Base-by-base conservation (phyloP, 1,140 invertebrate genomes). In the Magallana ariakensis region DNA sequence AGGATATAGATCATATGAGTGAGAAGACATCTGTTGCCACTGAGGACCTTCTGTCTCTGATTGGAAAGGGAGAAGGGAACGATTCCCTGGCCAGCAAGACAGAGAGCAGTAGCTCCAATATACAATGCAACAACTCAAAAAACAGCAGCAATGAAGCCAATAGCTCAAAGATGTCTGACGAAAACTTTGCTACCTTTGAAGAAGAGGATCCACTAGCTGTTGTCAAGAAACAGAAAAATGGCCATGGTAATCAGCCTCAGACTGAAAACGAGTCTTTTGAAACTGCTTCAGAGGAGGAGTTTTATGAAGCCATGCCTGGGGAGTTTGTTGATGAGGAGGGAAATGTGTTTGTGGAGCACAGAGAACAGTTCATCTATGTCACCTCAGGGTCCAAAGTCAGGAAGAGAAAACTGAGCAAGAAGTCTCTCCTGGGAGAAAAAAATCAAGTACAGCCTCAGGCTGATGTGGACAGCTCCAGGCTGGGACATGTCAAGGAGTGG, bases 241-340 rank as follows among this genome's bases (percentile, higher is more conserved):
- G 10, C 6, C 13, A 16, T 15, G 83, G 16, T 7, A 54, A 75
- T 80, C 60, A 54, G 0, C 83, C 53, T n/a, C 83, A 58, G n/a
- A 60, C 82, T 26, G 86, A 87, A 19, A n/a, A 56, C 11, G 86
- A 87, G 15, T 16, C 58, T 26, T 84, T 83, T 60, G 86, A 87
- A 81, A 84, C 82, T 1, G 86, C 82, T 33, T 84, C 66, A 54
- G 86, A 87, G 55, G 86, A 84, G 15, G 86, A 87, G 80, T 84
- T 83, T 19, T 87, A 70, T 83, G 85, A 87, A 10, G 85, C 85
- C n/a, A 26, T 70, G 15, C 85, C 85, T 9, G 81, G 80, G 4
- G 85, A 87, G 55, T 60, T 83, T 55, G 33, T 83, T 7, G 85
- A 80, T 46, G 80, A 56, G 15, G 26, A 54, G 15, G 54, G 15